Evolutionary conservation across 2,797 vertebrate species (phyloP).

Genomic region (Characodon lateralis): DNA sequence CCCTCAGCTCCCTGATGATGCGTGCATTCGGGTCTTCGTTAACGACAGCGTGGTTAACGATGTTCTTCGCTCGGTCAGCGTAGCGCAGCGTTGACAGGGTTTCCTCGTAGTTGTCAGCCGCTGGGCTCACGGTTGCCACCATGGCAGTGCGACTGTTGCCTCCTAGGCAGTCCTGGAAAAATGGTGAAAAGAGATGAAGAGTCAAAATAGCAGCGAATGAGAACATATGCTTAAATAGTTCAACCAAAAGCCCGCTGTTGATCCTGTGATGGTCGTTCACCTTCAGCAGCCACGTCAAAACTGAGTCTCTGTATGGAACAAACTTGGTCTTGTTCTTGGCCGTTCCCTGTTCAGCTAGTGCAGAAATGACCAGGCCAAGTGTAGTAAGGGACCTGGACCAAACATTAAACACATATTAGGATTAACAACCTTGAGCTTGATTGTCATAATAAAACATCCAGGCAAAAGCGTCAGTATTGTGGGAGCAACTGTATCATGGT

Average conservation of each 20-base stretch:
- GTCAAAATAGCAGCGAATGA: no score
- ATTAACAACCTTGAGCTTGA: not conserved
- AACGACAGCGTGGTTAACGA: conserved; percentile 89
- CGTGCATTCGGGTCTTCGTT: conserved; percentile 93
- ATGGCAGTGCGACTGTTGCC: conserved; percentile 98
- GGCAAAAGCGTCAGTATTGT: not conserved
- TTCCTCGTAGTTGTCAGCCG: conserved; percentile 96
- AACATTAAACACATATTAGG: conserved; percentile 15
- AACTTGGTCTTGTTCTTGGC: conserved; percentile 92
- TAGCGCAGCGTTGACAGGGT: conserved; percentile 92
- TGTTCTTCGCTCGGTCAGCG: conserved; percentile 88
- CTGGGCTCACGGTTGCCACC: conserved; percentile 96
- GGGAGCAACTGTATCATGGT: no score
- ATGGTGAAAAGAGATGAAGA: not conserved
- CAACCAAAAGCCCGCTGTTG: not conserved
- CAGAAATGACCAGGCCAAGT: conserved; percentile 85
- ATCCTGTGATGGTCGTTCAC: conserved; percentile 46
- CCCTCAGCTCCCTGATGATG: conserved; percentile 89
- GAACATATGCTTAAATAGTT: not conserved
- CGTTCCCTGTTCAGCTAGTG: conserved; percentile 85
- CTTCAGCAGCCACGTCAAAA: conserved; percentile 93
- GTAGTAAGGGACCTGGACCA: conserved; percentile 82
- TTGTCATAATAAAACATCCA: not conserved
- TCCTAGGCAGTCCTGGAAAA: conserved; percentile 90
- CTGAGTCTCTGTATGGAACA: conserved; percentile 93